Conservation (phyloP, 2,888 invertebrate species). For the Dioctria linearis region DNA sequence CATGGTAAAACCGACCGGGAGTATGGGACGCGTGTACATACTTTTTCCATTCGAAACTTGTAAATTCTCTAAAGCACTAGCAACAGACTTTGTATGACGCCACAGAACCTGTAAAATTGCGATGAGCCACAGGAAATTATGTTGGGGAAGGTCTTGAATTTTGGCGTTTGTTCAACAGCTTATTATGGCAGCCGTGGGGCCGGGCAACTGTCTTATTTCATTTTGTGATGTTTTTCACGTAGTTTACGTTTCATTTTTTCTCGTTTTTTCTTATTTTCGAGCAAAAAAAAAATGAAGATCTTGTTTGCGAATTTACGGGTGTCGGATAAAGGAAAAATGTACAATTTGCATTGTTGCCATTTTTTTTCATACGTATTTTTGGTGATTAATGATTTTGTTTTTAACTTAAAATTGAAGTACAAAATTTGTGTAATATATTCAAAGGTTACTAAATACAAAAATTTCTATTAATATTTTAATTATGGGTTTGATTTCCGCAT, state of each 20-base stretch:
- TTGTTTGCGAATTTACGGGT: neutral
- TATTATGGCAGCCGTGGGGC: neutral
- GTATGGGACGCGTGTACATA: neutral
- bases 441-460: too few relatives aligned
- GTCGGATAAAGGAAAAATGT: constrained; percentile 9
- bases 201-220: constrained; percentile 44
- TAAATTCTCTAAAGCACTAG: constrained; percentile 2
- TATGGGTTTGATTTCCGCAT: too few relatives aligned
- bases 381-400: too few relatives aligned
- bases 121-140: constrained; percentile 53
- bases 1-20: constrained; percentile 32
- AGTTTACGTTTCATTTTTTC: constrained; percentile 43
- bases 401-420: too few relatives aligned
- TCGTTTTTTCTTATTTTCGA: constrained; percentile 10
- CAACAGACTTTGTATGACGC: constrained; percentile 2
- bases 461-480: too few relatives aligned
- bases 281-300: constrained; percentile 1
- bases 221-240: constrained; percentile 37
- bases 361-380: neutral
- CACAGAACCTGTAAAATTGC: constrained; percentile 52
- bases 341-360: constrained; percentile 41
- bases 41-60: neutral
- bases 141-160: constrained; percentile 57
- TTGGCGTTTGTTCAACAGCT: constrained; percentile 39
- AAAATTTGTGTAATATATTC: too few relatives aligned